These are phyloP conservation scores for Sinopyrophorus schimmeli DNA, from an alignment of 2,888 invertebrate species.

Conservation along the genomic window DNA sequence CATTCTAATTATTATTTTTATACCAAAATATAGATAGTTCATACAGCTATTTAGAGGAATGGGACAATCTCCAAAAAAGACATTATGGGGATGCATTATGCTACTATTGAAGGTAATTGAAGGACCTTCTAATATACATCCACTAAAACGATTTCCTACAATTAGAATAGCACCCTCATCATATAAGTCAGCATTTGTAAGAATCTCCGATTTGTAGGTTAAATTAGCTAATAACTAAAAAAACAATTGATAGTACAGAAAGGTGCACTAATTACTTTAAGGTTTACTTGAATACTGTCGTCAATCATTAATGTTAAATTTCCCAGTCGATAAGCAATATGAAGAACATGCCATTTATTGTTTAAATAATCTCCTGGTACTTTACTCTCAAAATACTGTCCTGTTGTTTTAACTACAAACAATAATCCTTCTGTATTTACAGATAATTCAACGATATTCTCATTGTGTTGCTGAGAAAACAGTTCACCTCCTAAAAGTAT, in stretches of 20 bases:
- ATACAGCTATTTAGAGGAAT: slow-evolving; percentile 72
- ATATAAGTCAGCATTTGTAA: slow-evolving; percentile 72
- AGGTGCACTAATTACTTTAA: no score
- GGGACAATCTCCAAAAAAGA: slow-evolving; percentile 76
- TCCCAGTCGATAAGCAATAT: slow-evolving; percentile 65
- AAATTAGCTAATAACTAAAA: slow-evolving; percentile 74
- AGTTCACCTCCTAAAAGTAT: slow-evolving; percentile 65
- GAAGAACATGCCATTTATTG: slow-evolving; percentile 81
- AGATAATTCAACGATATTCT: slow-evolving; percentile 49
- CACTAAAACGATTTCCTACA: slow-evolving; percentile 79
- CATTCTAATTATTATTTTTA: no score
- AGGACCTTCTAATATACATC: slow-evolving; percentile 86
- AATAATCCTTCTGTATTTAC: slow-evolving; percentile 56
- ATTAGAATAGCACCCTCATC: slow-evolving; percentile 73
- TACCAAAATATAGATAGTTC: slow-evolving; percentile 45
- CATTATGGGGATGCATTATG: slow-evolving; percentile 67
- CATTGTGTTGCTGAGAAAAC: slow-evolving; percentile 70
- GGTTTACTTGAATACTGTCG: slow-evolving; percentile 63
- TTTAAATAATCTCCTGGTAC: slow-evolving; percentile 72
- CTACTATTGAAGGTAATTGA: slow-evolving; percentile 75
- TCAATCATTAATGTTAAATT: slow-evolving; percentile 61
- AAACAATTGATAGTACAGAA: no score
- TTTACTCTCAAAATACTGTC: slow-evolving; percentile 62
- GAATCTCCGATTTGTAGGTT: slow-evolving; percentile 74
- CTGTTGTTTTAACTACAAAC: slow-evolving; percentile 56